Percentiles rank a stretch among this genome's conserved stretches.
These are phyloP conservation scores for Drosophila orena DNA, from an alignment of 1,140 invertebrate genomes.

Conservation along the genomic window DNA sequence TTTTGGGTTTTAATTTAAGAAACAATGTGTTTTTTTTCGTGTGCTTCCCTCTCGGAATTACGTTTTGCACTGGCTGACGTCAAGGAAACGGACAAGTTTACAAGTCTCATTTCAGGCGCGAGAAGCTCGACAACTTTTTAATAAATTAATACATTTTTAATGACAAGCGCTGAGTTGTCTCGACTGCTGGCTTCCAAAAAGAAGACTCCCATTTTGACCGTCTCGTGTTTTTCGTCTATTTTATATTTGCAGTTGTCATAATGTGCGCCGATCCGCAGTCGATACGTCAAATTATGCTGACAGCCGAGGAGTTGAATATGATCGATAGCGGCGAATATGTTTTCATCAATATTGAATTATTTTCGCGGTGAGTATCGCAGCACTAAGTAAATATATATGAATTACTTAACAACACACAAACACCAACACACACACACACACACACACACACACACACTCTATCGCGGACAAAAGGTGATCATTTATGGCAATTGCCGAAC, in stretches of 20 bases:
- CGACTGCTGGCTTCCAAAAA: conserved; percentile 29
- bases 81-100: conserved; percentile 59
- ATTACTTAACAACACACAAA: conserved; percentile 47
- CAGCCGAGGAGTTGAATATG: conserved; percentile 96
- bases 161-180: conserved; percentile 46
- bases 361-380: conserved; percentile 92
- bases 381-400: conserved; percentile 30
- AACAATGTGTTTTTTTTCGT: conserved; percentile 40
- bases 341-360: conserved; percentile 98
- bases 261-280: conserved; percentile 96
- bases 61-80: conserved; percentile 56
- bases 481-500: conserved; percentile 67
- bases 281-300: conserved; percentile 94
- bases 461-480: conserved; percentile 44
- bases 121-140: conserved; percentile 42
- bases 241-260: conserved; percentile 93
- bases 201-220: conserved; percentile 21
- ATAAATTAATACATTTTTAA: conserved; percentile 77
- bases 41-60: conserved; percentile 36
- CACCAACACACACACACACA: too few species aligned
- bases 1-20: conserved; percentile 42
- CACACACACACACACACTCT: conserved; percentile 17
- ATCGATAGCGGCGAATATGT: conserved; percentile 98
- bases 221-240: conserved; percentile 5
- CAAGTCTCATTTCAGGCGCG: conserved; percentile 30